phyloP scores from a whole-genome alignment of 2,888 invertebrate genomes.

The Hypsopygia costalis region DNA sequence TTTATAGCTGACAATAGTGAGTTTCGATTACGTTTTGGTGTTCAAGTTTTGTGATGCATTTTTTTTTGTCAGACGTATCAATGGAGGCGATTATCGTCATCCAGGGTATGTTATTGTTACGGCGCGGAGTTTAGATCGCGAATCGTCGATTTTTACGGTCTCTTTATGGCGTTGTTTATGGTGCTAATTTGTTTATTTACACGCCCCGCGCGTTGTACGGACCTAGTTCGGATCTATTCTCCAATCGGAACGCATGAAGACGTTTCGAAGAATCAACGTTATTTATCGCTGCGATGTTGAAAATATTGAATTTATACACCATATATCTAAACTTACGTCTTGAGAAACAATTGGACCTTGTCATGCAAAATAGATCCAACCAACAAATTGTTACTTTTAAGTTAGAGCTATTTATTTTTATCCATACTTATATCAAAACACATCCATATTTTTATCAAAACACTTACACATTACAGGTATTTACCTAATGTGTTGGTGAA shows the following conservation, averaged over 20 bases:
- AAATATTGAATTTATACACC: no score
- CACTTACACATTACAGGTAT: no score
- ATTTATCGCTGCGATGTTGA: no score
- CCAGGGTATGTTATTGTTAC: conserved; percentile 20
- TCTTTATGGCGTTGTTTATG: conserved; percentile 68
- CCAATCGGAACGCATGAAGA: conserved; percentile 2
- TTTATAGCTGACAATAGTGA: conserved; percentile 10
- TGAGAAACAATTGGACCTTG: no score
- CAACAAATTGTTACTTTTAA: no score
- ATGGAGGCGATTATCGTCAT: conserved; percentile 29
- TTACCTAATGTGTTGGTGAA: no score
- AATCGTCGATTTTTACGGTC: conserved; percentile 59
- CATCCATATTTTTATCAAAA: no score
- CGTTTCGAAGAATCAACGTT: not conserved
- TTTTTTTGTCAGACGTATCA: conserved; percentile 26
- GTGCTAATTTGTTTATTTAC: conserved; percentile 72
- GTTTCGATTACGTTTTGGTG: conserved; percentile 3
- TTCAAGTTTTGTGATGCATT: conserved; percentile 29
- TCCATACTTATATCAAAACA: no score
- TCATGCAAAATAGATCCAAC: no score
- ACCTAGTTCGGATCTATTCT: conserved; percentile 11
- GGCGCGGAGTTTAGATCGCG: conserved; percentile 43
- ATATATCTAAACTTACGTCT: no score
- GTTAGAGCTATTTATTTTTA: no score
- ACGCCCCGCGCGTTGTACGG: conserved; percentile 42